Evolutionary conservation across 2,888 invertebrate genomes (phyloP).

Genomic region (Bellardia bayeri): DNA sequence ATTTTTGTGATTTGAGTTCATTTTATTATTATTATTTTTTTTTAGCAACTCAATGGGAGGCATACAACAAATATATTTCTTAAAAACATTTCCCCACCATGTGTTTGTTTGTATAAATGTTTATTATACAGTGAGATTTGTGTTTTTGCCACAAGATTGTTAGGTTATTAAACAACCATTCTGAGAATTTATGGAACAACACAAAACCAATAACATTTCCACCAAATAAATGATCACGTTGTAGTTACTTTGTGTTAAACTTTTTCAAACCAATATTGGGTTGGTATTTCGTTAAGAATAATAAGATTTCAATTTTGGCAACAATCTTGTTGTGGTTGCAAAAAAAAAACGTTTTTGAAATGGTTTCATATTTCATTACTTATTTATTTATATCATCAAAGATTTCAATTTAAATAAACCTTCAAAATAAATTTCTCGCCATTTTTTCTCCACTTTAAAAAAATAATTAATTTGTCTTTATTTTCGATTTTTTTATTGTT

Average conservation of each 20-base stretch:
- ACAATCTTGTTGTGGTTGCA: conserved; percentile 17
- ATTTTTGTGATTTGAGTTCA: conserved; percentile 38
- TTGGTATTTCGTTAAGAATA: conserved; percentile 34
- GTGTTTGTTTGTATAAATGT: conserved; percentile 45
- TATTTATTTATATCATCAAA: conserved; percentile 34
- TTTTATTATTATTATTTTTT: conserved; percentile 36
- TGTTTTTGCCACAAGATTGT: conserved; percentile 66
- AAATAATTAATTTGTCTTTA: conserved; percentile 68
- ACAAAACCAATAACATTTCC: conserved; percentile 48
- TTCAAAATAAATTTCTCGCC: background rate
- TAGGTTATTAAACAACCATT: conserved; percentile 66
- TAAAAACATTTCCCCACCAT: conserved; percentile 50
- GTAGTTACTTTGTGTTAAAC: conserved; percentile 9
- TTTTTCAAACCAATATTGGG: conserved; percentile 50
- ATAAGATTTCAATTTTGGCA: conserved; percentile 61
- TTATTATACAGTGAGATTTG: conserved; percentile 46
- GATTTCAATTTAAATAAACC: conserved; percentile 47
- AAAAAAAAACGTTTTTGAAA: conserved; percentile 38
- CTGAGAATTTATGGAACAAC: conserved; percentile 64
- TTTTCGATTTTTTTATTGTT: background rate
- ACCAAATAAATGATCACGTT: conserved; percentile 64
- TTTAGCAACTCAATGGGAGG: conserved; percentile 67
- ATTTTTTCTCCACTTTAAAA: conserved; percentile 32
- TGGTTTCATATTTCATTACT: conserved; percentile 51
- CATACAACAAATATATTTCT: conserved; percentile 65